phyloP scores from a whole-genome alignment of 2,113 vertebrate species.

The Anguilla rostrata region DNA sequence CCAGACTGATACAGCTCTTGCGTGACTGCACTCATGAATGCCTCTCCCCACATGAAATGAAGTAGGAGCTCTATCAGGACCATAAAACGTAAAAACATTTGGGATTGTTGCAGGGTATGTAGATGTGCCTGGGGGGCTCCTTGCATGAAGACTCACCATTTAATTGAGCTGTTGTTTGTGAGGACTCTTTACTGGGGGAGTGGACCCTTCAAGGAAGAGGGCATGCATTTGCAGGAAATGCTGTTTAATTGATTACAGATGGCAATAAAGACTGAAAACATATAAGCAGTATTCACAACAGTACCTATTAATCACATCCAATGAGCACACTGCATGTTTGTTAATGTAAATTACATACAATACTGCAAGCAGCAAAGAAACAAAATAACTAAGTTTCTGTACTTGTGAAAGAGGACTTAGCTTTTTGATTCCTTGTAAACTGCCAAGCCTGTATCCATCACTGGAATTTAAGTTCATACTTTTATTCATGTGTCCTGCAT shows the following conservation, averaged over 20 bases:
- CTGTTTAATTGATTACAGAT: slow-evolving; percentile 6
- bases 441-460: background rate
- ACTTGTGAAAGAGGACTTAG: background rate
- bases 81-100: slow-evolving; percentile 21
- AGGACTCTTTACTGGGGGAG: slow-evolving; percentile 6
- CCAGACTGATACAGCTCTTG: slow-evolving; percentile 22
- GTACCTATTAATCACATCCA: background rate
- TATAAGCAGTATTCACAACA: background rate
- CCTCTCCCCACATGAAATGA: background rate
- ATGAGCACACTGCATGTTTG: background rate
- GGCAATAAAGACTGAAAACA: background rate
- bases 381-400: background rate
- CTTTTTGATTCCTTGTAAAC: background rate
- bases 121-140: background rate
- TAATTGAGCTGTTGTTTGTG: slow-evolving; percentile 1
- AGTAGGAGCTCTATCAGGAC: background rate
- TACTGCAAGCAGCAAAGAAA: background rate
- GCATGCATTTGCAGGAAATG: background rate
- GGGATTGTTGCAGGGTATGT: slow-evolving; percentile 14
- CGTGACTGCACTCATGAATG: background rate
- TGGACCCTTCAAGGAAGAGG: background rate
- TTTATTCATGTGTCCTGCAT: too few species aligned
- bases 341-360: background rate
- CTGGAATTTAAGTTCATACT: background rate
- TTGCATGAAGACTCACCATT: background rate